These are phyloP conservation scores for Rhagonycha fulva DNA, from an alignment of 2,888 invertebrate species.

Conservation along the genomic window DNA sequence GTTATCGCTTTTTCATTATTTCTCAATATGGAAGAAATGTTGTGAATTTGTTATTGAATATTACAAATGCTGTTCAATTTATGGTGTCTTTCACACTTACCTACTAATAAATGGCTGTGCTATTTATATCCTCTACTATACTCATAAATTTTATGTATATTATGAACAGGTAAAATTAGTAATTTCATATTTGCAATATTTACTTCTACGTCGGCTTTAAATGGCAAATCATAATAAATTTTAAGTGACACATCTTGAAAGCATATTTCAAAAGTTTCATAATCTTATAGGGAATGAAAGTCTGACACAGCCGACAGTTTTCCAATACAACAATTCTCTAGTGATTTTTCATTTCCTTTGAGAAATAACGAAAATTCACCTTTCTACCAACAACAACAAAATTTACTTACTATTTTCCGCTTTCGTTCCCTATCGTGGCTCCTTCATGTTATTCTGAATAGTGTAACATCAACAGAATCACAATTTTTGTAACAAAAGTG, in stretches of 20 bases:
- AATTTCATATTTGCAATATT: background rate
- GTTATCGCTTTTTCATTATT: background rate
- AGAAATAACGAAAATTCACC: constrained; percentile 24
- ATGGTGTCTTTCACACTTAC: background rate
- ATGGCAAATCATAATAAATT: background rate
- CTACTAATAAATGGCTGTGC: background rate
- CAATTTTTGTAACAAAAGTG: no score
- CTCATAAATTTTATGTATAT: background rate
- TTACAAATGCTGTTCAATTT: background rate
- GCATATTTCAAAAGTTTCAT: constrained; percentile 3
- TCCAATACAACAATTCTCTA: constrained; percentile 24
- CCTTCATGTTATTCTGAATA: background rate
- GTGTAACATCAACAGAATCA: background rate
- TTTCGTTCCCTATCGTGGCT: background rate
- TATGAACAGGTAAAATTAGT: background rate
- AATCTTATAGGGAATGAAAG: constrained; percentile 11
- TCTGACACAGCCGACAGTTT: constrained; percentile 20
- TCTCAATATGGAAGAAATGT: background rate
- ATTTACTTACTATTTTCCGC: constrained; percentile 5
- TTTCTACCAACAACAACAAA: constrained; percentile 11
- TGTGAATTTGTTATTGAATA: background rate
- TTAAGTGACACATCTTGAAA: constrained; percentile 1
- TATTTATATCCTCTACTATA: background rate
- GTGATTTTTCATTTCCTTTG: constrained; percentile 23
- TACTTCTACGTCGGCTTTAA: background rate